phyloP scores from a whole-genome alignment of 2,113 vertebrate species.

The Pyxicephalus adspersus region DNA sequence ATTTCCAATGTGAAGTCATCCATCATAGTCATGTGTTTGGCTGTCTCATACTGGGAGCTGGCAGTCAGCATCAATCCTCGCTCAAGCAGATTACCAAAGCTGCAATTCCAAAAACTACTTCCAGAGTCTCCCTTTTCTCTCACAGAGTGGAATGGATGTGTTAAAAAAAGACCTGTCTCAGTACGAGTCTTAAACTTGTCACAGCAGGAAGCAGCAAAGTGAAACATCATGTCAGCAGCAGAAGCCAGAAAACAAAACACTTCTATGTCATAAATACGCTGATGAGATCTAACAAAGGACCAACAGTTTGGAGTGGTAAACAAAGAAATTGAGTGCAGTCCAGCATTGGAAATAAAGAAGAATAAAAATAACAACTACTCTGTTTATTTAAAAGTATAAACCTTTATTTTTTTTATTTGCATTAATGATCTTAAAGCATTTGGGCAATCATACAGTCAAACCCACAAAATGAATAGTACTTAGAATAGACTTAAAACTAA shows the following conservation, averaged over 20 bases:
- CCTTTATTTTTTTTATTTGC: too few relatives aligned
- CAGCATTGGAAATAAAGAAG: background rate
- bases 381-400: too few relatives aligned
- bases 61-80: conserved; percentile 65
- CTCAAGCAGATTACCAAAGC: conserved; percentile 62
- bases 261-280: conserved; percentile 66
- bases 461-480: too few relatives aligned
- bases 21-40: conserved; percentile 70
- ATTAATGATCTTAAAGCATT: too few relatives aligned
- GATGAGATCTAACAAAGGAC: conserved; percentile 24
- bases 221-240: conserved; percentile 68
- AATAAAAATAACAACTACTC: too few relatives aligned
- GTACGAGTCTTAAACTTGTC: conserved; percentile 60
- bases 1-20: conserved; percentile 67
- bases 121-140: conserved; percentile 56
- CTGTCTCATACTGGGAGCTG: conserved; percentile 65
- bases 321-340: background rate
- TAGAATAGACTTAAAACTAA: too few relatives aligned
- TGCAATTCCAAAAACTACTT: conserved; percentile 59
- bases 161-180: conserved; percentile 57
- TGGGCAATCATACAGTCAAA: too few relatives aligned
- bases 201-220: conserved; percentile 65
- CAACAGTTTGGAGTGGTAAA: background rate
- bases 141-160: conserved; percentile 54
- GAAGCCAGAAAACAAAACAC: conserved; percentile 63